phyloP scores from a whole-genome alignment of 2,888 invertebrate species.

The Aelia acuminata region DNA sequence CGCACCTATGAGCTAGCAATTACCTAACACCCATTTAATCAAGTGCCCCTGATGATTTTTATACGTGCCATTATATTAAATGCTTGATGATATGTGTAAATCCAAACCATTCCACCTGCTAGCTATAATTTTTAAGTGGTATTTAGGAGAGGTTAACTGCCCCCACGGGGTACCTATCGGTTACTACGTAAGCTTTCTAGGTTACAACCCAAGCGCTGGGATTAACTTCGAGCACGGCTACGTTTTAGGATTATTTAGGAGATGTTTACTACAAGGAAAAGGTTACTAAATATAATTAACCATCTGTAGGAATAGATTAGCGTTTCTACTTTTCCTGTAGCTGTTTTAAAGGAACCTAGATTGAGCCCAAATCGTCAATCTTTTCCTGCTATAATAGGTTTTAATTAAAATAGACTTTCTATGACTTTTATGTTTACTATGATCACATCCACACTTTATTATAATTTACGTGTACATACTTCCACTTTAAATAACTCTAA shows the following conservation, averaged over 20 bases:
- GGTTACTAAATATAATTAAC: constrained; percentile 3
- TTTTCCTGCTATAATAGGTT: not conserved
- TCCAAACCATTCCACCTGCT: not conserved
- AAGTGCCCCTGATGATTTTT: not conserved
- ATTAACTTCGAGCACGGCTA: not conserved
- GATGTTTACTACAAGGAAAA: not conserved
- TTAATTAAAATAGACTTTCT: too few species aligned
- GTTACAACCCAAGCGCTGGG: not conserved
- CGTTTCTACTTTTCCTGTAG: not conserved
- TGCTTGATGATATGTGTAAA: not conserved
- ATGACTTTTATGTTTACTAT: too few species aligned
- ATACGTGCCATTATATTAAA: not conserved
- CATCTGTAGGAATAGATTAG: not conserved
- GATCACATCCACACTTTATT: too few species aligned
- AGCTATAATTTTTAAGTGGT: not conserved
- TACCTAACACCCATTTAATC: not conserved
- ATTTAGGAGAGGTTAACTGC: not conserved
- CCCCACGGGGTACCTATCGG: not conserved
- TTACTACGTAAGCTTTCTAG: not conserved
- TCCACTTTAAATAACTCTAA: too few species aligned
- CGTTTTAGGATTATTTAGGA: not conserved
- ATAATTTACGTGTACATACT: too few species aligned
- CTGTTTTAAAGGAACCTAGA: not conserved
- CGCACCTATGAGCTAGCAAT: not conserved
- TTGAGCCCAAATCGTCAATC: not conserved